A percentile compares a stretch with the other conserved stretches of the same genome.
Conservation (phyloP, 2,888 invertebrate genomes). For the Oxytorus armatus region DNA sequence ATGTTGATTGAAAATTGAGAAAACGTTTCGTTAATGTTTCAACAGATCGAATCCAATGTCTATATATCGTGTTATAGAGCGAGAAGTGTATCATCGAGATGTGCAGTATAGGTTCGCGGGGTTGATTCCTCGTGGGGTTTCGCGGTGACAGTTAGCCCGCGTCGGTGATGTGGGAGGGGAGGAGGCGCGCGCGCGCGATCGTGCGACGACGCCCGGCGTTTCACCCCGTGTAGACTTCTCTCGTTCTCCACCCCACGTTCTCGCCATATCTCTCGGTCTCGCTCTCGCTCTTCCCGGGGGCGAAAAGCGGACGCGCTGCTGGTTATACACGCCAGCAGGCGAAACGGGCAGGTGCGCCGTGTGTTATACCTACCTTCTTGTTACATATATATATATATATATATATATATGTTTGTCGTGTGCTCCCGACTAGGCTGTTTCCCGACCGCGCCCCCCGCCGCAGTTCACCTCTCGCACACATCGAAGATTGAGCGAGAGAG, state of each 20-base stretch:
- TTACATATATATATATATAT: conserved; percentile 3
- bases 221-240: conserved; percentile 46
- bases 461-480: conserved; percentile 34
- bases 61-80: background rate
- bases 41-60: background rate
- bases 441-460: conserved; percentile 63
- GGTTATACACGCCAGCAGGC: conserved; percentile 62
- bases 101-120: conserved; percentile 37
- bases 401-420: conserved; percentile 18
- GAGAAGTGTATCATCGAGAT: conserved; percentile 24
- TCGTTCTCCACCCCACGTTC: conserved; percentile 43
- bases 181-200: conserved; percentile 28
- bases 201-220: conserved; percentile 66
- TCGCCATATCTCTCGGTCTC: conserved; percentile 3
- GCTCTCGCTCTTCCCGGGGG: conserved; percentile 58
- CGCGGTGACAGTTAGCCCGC: conserved; percentile 65
- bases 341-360: conserved; percentile 62
- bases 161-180: conserved; percentile 25
- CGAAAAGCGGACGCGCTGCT: conserved; percentile 50
- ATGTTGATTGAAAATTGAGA: no score
- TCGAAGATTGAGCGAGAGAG: conserved; percentile 19
- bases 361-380: conserved; percentile 26
- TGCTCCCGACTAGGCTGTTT: conserved; percentile 51
- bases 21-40: background rate
- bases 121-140: conserved; percentile 67